Percentiles rank a stretch among this genome's conserved stretches.
These are phyloP conservation scores for Botia almorhae DNA, from an alignment of 2,797 vertebrate species.

Conservation along the genomic window DNA sequence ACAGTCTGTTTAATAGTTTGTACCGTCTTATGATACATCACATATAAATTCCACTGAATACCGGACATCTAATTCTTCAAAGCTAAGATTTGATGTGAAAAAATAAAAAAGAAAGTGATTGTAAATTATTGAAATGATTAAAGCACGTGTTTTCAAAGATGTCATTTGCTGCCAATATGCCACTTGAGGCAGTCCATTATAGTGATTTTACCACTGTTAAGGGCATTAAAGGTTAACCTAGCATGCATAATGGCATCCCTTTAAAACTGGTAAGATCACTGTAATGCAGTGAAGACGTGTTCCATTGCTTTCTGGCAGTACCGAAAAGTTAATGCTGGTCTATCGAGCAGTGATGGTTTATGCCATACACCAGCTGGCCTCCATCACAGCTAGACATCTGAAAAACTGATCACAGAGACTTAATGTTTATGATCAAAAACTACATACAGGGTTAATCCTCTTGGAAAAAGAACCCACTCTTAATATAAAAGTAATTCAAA, in stretches of 20 bases:
- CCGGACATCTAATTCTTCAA: too few relatives aligned
- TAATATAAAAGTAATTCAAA: slow-evolving; percentile 68
- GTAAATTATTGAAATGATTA: background rate
- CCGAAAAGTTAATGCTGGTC: background rate
- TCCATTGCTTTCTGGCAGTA: background rate
- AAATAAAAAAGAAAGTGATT: background rate
- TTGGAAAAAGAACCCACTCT: slow-evolving; percentile 61
- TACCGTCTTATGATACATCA: too few relatives aligned
- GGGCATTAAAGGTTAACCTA: background rate
- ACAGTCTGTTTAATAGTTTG: too few relatives aligned
- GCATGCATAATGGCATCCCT: background rate
- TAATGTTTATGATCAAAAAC: slow-evolving; percentile 62
- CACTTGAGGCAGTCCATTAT: background rate
- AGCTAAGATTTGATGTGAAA: background rate
- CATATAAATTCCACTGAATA: too few relatives aligned
- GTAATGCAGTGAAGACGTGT: background rate
- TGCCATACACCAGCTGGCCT: background rate
- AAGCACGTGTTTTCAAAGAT: background rate
- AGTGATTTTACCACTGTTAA: background rate
- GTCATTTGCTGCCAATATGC: background rate
- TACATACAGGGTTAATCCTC: slow-evolving; percentile 64
- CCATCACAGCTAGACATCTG: slow-evolving; percentile 23
- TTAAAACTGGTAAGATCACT: background rate
- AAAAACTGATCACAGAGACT: slow-evolving; percentile 43
- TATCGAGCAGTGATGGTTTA: background rate